Evolutionary conservation across 2,797 vertebrate species (phyloP).

Genomic region (Oreonectes daqikongensis): DNA sequence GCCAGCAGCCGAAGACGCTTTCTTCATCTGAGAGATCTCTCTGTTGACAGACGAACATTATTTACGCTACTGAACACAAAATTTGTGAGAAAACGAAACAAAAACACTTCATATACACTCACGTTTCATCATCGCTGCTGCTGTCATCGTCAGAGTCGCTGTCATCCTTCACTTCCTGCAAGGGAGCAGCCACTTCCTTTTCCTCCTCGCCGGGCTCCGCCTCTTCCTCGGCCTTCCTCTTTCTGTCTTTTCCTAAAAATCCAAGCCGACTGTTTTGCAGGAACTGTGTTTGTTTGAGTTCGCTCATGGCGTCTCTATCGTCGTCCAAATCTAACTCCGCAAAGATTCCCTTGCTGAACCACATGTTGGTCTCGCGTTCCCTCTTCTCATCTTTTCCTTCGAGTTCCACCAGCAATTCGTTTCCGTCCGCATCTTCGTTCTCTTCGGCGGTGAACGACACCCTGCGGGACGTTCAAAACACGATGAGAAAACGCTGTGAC

Average conservation of each 20-base stretch:
- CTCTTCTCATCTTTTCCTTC: slow-evolving; percentile 83
- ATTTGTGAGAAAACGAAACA: no score
- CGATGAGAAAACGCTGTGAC: neutral
- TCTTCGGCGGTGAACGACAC: slow-evolving; percentile 65
- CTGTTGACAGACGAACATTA: slow-evolving; percentile 61
- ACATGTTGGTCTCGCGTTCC: slow-evolving; percentile 83
- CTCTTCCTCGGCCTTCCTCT: slow-evolving; percentile 70
- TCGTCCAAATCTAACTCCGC: slow-evolving; percentile 85
- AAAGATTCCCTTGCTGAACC: slow-evolving; percentile 96
- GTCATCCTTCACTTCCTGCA: slow-evolving; percentile 63
- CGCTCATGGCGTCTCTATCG: slow-evolving; percentile 83
- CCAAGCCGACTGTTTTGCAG: slow-evolving; percentile 67
- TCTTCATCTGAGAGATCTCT: slow-evolving; percentile 76
- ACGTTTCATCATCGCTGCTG: slow-evolving; percentile 84
- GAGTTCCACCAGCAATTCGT: slow-evolving; percentile 85
- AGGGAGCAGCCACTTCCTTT: slow-evolving; percentile 60
- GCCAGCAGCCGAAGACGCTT: slow-evolving; percentile 6
- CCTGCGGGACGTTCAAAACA: slow-evolving; percentile 60
- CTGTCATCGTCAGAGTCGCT: slow-evolving; percentile 75
- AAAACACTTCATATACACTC: neutral
- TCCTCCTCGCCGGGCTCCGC: slow-evolving; percentile 25
- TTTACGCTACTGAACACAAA: neutral
- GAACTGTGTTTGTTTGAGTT: slow-evolving; percentile 83
- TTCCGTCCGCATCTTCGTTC: slow-evolving; percentile 68
- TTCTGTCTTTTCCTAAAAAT: slow-evolving; percentile 70